Base-by-base conservation (phyloP, 2,797 vertebrate genomes). In the Harpagifer antarcticus region DNA sequence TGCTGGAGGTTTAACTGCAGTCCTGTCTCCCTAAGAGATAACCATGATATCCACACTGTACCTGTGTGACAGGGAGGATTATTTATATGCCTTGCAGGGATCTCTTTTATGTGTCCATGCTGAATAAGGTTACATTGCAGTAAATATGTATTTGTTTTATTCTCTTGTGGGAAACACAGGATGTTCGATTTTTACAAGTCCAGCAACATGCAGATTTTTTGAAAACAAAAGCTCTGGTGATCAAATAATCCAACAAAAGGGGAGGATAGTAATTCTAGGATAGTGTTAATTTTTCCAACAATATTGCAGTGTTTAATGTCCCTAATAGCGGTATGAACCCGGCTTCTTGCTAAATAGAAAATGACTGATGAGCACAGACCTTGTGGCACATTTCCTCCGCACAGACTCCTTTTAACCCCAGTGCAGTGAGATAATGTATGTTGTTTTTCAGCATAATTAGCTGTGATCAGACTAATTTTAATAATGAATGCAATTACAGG, bases 401-500 rank as follows among this genome's bases (percentile, higher is more conserved):
- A 65, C 55, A 78, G 70, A 74, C 74, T 84, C 69, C 48, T 72
- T 50, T 80, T 70, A 73, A 79, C 74, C 75, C 64, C 58, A 65
- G 59, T 58, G 69, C 83, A 67, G 55, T 47, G 54, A 61, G 76
- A 81, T 86, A 89, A 90, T 83, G 62, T 74, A 82, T 77, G 88
- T 76, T 83, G 77, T 77, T 91, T 87, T 88, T 82, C 73, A 56
- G 82, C 74, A 86, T 73, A 86, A 89, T 86, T 84, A 68, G 53
- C 80, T 42, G 64, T 72, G 79, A 86, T 92, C 79, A 86, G 77
- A 82, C 59, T 92, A 75, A 93, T 93, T 85, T 82, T 78, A 84
- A 80, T 93, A 87, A 93, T 91, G 76, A 91, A 92, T 93, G 91
- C 82, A 90, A 91, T 91, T 90, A 89, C 86, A 90, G 83, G 78